Evolutionary conservation across 2,888 invertebrate genomes (phyloP).

Genomic region (Aromia moschata): DNA sequence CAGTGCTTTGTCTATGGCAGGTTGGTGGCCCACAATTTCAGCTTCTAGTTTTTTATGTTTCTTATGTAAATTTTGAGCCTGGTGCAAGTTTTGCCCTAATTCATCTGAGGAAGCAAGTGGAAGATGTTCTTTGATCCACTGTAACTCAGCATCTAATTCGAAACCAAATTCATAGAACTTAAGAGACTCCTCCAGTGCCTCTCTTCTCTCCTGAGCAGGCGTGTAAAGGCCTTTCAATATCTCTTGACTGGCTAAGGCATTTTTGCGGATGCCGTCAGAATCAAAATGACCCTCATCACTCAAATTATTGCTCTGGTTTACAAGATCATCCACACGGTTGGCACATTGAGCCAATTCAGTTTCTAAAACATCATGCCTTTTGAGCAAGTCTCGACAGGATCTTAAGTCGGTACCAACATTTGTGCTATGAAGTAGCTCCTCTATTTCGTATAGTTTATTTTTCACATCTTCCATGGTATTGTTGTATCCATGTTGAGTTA

Average conservation of each 20-base stretch:
- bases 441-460: constrained; percentile 86
- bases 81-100: constrained; percentile 86
- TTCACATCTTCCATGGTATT: constrained; percentile 90
- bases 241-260: constrained; percentile 78
- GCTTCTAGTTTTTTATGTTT: constrained; percentile 93
- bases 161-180: constrained; percentile 93
- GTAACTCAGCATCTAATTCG: constrained; percentile 90
- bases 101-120: constrained; percentile 80
- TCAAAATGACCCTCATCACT: constrained; percentile 96
- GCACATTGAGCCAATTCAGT: constrained; percentile 87
- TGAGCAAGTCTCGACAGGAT: constrained; percentile 87
- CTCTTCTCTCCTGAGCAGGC: constrained; percentile 76
- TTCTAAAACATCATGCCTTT: constrained; percentile 89
- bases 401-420: constrained; percentile 90
- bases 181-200: constrained; percentile 83
- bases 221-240: constrained; percentile 76
- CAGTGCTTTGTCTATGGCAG: constrained; percentile 84
- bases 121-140: constrained; percentile 93
- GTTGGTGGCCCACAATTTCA: constrained; percentile 87
- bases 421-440: constrained; percentile 78
- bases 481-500: constrained; percentile 80
- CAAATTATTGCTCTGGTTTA: constrained; percentile 86
- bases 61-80: constrained; percentile 90
- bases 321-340: constrained; percentile 80
- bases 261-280: constrained; percentile 82